Conservation (phyloP, 2,113 vertebrate genomes). For the Podarcis cretensis region DNA sequence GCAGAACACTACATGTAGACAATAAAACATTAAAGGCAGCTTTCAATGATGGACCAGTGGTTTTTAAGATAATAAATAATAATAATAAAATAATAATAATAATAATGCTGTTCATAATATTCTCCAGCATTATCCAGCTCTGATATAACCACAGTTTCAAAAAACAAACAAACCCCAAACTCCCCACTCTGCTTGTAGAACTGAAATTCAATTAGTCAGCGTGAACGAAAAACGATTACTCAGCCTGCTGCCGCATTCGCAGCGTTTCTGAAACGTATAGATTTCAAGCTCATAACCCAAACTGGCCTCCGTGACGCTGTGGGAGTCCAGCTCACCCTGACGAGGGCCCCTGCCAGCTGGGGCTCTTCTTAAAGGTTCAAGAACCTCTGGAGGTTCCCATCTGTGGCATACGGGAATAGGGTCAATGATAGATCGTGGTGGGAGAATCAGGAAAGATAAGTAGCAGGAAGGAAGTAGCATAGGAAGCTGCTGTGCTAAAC, state of each 20-base stretch:
- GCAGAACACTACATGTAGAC: too few relatives aligned
- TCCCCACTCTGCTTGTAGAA: neutral
- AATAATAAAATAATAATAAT: too few relatives aligned
- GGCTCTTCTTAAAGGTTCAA: too few relatives aligned
- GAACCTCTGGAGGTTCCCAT: too few relatives aligned
- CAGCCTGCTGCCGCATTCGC: neutral
- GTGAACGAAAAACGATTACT: neutral
- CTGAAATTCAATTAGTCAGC: neutral
- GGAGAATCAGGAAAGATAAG: neutral
- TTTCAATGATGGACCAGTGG: neutral
- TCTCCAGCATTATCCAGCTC: neutral
- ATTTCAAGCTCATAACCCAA: neutral
- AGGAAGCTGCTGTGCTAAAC: neutral
- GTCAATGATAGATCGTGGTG: neutral
- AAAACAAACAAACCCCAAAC: neutral
- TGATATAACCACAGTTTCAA: neutral
- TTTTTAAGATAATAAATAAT: too few relatives aligned
- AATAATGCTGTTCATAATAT: neutral
- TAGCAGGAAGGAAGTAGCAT: neutral
- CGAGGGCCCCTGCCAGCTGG: too few relatives aligned
- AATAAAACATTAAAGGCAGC: neutral
- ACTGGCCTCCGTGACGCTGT: neutral
- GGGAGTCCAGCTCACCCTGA: too few relatives aligned
- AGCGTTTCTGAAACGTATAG: neutral
- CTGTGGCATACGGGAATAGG: neutral